These are phyloP conservation scores for Microcaecilia unicolor DNA, from an alignment of 2,797 vertebrate species.

Conservation along the genomic window DNA sequence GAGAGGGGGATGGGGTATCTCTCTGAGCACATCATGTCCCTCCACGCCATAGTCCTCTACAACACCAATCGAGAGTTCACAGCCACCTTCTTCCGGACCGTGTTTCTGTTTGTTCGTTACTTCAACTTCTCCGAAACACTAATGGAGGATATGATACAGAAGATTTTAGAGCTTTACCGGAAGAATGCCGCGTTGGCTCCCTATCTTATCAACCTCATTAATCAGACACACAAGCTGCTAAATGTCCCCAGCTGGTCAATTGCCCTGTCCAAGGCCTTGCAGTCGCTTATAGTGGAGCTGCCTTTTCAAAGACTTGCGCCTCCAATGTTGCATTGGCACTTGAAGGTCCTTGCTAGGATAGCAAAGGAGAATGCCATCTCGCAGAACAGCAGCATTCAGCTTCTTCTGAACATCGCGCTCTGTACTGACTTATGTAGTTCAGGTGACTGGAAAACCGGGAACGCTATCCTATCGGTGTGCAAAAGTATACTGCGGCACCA, in stretches of 20 bases:
- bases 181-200: constrained; percentile 56
- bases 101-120: constrained; percentile 63
- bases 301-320: constrained; percentile 22
- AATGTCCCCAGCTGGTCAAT: constrained; percentile 47
- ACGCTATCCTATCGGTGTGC: constrained; percentile 63
- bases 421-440: constrained; percentile 29
- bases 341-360: constrained; percentile 62
- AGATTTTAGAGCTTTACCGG: constrained; percentile 60
- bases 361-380: constrained; percentile 53
- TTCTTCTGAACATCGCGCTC: constrained; percentile 47
- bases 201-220: constrained; percentile 63
- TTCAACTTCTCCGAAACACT: constrained; percentile 48
- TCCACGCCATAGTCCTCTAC: constrained; percentile 52
- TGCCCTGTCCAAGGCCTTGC: constrained; percentile 48
- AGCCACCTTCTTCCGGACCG: constrained; percentile 64
- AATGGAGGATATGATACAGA: constrained; percentile 33
- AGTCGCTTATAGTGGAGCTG: constrained; percentile 42
- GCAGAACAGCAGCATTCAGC: constrained; percentile 46
- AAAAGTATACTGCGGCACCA: constrained; percentile 60
- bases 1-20: constrained; percentile 52
- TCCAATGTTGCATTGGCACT: constrained; percentile 58
- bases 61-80: constrained; percentile 46
- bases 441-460: constrained; percentile 63
- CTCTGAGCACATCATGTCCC: constrained; percentile 48
- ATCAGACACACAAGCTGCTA: constrained; percentile 45